Evolutionary conservation across 2,888 invertebrate species (phyloP).

Genomic region (Caenorhabditis doughertyi): DNA sequence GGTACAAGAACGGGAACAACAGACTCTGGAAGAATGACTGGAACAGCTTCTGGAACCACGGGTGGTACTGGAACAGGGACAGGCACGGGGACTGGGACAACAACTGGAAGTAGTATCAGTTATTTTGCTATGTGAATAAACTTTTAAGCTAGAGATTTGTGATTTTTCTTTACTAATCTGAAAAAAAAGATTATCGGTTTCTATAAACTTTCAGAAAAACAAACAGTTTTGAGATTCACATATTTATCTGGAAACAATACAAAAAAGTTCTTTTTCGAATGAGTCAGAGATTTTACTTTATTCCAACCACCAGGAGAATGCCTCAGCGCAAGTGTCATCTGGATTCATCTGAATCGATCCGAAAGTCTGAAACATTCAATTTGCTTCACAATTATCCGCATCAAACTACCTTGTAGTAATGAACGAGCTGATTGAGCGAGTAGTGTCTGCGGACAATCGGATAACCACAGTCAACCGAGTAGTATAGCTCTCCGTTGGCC

Average conservation of each 20-base stretch:
- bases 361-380: constrained; percentile 22
- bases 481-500: neutral
- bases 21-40: neutral
- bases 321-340: constrained; percentile 29
- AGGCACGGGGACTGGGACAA: neutral
- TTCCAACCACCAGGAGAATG: constrained; percentile 45
- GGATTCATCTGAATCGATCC: constrained; percentile 12
- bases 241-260: too few relatives aligned
- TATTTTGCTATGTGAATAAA: constrained; percentile 29
- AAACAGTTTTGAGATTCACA: too few relatives aligned
- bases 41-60: neutral
- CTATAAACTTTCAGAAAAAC: too few relatives aligned
- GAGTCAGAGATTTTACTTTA: too few relatives aligned
- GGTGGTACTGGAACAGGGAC: constrained; percentile 1
- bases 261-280: too few relatives aligned
- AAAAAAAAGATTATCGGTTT: too few relatives aligned
- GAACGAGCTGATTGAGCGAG: constrained; percentile 40
- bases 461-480: constrained; percentile 47
- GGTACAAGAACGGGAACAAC: neutral
- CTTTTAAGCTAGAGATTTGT: neutral
- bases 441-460: constrained; percentile 36
- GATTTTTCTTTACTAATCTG: too few relatives aligned
- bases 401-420: constrained; percentile 46
- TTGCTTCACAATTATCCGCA: neutral
- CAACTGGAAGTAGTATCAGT: neutral